These are phyloP conservation scores for Lutraria rhynchaena DNA, from an alignment of 1,140 invertebrate genomes.

Conservation along the genomic window DNA sequence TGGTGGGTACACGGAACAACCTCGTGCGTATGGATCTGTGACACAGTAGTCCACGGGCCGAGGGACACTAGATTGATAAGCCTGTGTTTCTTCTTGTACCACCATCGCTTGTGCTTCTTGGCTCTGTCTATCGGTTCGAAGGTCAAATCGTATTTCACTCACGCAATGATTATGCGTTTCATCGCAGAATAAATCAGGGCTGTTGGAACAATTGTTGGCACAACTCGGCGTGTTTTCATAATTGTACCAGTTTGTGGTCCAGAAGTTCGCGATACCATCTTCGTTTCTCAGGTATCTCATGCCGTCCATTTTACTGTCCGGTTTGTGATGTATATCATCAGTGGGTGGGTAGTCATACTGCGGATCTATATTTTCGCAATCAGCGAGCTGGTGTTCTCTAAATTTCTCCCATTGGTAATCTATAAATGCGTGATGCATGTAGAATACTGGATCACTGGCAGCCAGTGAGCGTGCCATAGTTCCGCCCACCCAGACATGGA, in stretches of 20 bases:
- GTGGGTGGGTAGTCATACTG: constrained; percentile 30
- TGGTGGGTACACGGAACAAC: not conserved
- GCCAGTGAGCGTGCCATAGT: constrained; percentile 17
- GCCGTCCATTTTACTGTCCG: constrained; percentile 9
- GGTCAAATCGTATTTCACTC: not conserved
- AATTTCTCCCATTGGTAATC: constrained; percentile 49
- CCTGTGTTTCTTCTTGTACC: no score
- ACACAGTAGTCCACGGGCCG: not conserved
- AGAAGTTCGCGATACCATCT: constrained; percentile 22
- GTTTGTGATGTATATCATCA: not conserved
- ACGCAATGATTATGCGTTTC: not conserved
- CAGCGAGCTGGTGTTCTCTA: not conserved
- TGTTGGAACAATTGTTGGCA: constrained; percentile 13
- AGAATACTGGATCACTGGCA: constrained; percentile 39
- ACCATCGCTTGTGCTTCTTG: not conserved
- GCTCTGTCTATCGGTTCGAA: not conserved
- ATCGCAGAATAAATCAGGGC: constrained; percentile 14
- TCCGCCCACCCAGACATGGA: constrained; percentile 29
- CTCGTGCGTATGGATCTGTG: not conserved
- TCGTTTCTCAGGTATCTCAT: constrained; percentile 25
- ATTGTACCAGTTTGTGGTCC: constrained; percentile 34
- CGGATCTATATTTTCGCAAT: constrained; percentile 16
- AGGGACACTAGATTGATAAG: not conserved
- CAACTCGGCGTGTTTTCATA: constrained; percentile 27
- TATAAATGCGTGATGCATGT: constrained; percentile 42